Evolutionary conservation across 1,140 invertebrate species (phyloP), one percentile per base, ranked within the genome.

Genomic region (Bombus balteatus): DNA sequence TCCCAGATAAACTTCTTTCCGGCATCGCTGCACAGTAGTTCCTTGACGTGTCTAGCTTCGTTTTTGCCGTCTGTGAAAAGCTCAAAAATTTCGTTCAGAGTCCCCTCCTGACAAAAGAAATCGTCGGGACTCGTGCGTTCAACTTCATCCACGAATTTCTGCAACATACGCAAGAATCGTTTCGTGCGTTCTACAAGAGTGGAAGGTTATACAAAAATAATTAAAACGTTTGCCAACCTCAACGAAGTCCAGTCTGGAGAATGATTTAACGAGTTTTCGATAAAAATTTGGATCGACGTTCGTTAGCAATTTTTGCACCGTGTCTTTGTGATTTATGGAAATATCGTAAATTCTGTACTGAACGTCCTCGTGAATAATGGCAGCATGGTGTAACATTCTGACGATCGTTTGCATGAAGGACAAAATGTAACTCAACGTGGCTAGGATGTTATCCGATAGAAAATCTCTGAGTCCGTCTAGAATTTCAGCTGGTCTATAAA

Each of bases 1-100:
- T 96, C 96, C 1, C 89, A 85, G 15, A 96, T 90, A 47, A 96
- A 96, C 47, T 93, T 92, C 73, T 95, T 96, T 92, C 96, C 96
- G 0, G 92, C 88, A 39, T 95, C 92, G 15, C 93, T 95, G 88
- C 96, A 96, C 37, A 96, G 81, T 43, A 95, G 91, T 18, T 91
- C 91, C 68, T 94, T 94, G 74, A 93, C 75, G 70, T 90, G 83
- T 0, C 81, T 65, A 13, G 89, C 83, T 83, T 92, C 88, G 65
- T 83, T 85, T 71, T 82, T 83, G 47, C 95, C 94, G 43, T 94
- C 85, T 83, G 90, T 91, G 6, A 94, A 94, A 41, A 95, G 89
- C 3, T 93, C 85, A 83, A 96, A 96, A 84, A 96, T 95, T 47
- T 93, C 93, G 47, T 94, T 93, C 18, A 96, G 87, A 59, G 93